phyloP scores from a whole-genome alignment of 2,888 invertebrate genomes.

The Drosophila tripunctata region DNA sequence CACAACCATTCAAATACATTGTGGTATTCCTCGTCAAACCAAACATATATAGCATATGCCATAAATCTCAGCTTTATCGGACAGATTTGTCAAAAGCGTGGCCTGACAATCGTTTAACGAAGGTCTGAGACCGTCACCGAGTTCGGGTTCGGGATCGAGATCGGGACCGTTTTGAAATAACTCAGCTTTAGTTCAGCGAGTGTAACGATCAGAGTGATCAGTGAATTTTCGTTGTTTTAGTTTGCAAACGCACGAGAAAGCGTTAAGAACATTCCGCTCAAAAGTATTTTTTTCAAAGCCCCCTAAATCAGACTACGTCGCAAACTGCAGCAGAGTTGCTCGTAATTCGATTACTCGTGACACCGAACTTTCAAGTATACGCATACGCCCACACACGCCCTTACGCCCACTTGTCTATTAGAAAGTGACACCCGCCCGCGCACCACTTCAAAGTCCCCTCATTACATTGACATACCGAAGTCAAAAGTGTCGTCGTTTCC shows the following conservation, averaged over 20 bases:
- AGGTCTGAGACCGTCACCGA: constrained; percentile 17
- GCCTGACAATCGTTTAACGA: constrained; percentile 40
- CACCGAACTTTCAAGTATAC: constrained; percentile 45
- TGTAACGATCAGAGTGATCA: constrained; percentile 15
- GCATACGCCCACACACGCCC: constrained; percentile 55
- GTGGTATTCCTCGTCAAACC: constrained; percentile 24
- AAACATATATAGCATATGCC: constrained; percentile 30
- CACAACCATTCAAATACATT: constrained; percentile 20
- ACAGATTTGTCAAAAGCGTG: constrained; percentile 76
- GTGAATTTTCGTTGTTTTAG: constrained; percentile 42
- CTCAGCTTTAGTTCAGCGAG: constrained; percentile 14
- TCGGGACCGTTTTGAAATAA: constrained; percentile 30
- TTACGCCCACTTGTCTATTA: constrained; percentile 18
- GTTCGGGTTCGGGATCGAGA: constrained; percentile 29
- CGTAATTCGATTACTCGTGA: constrained; percentile 25
- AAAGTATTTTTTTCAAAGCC: neutral
- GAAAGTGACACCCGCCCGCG: constrained; percentile 33
- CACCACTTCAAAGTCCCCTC: constrained; percentile 29
- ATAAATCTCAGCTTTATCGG: constrained; percentile 75
- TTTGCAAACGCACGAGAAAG: constrained; percentile 43
- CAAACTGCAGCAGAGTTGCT: constrained; percentile 4
- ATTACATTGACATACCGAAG: constrained; percentile 24
- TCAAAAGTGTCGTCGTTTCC: constrained; percentile 41
- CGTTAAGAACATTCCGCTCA: constrained; percentile 26
- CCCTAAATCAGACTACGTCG: constrained; percentile 11